Conservation (phyloP, 2,113 vertebrate genomes). For the Patagioenas fasciata region DNA sequence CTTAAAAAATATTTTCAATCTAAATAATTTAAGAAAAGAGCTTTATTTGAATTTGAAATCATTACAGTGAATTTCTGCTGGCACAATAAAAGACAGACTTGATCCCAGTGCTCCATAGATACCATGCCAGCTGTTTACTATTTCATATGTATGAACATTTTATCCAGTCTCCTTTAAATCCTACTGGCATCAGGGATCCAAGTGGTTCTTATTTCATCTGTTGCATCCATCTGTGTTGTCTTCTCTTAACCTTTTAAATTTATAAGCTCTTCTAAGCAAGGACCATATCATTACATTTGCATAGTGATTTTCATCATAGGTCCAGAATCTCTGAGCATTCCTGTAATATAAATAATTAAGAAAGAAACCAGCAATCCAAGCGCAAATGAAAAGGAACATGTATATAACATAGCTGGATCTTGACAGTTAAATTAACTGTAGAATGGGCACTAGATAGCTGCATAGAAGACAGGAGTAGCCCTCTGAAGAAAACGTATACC, state of each 20-base stretch:
- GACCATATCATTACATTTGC: neutral
- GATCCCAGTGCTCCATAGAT: neutral
- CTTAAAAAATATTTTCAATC: neutral
- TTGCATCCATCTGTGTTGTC: neutral
- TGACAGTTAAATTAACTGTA: neutral
- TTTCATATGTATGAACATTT: neutral
- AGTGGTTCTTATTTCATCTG: neutral
- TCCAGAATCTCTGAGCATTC: neutral
- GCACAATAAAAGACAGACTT: neutral
- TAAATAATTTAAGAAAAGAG: neutral
- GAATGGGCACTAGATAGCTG: neutral
- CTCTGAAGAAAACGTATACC: neutral
- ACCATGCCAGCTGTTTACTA: neutral
- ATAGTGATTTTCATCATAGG: neutral
- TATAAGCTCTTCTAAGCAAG: neutral
- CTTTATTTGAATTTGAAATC: neutral
- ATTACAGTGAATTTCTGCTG: neutral
- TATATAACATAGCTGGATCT: neutral
- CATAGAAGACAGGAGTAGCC: neutral
- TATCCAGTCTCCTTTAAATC: neutral
- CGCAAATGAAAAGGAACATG: neutral
- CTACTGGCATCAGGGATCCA: neutral
- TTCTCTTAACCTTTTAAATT: neutral
- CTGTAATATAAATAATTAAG: neutral
- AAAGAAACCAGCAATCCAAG: neutral